phyloP scores from a whole-genome alignment of 2,888 invertebrate genomes.

The Clanis bilineata region DNA sequence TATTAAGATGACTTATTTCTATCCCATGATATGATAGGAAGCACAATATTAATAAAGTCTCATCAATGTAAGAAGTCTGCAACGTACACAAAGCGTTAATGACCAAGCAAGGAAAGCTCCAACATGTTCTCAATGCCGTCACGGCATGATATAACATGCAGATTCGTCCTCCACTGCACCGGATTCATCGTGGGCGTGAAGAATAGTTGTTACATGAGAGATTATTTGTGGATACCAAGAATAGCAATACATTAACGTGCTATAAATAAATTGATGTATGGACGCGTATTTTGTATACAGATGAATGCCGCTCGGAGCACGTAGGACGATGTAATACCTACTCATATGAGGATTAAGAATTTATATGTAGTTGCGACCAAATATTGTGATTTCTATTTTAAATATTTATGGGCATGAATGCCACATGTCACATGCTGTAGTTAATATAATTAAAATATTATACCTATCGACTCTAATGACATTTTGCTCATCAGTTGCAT shows the following conservation, averaged over 20 bases:
- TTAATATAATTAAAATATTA: no score
- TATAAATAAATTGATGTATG: slow-evolving; percentile 37
- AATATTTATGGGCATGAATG: no score
- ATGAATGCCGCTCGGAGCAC: not conserved
- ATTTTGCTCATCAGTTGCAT: no score
- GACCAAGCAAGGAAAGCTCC: no score
- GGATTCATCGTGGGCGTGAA: slow-evolving; percentile 23
- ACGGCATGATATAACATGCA: not conserved
- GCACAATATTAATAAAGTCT: not conserved
- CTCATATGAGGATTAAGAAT: not conserved
- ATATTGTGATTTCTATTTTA: no score
- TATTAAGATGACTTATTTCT: no score
- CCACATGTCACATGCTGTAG: no score
- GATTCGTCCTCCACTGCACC: not conserved
- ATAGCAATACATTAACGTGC: slow-evolving; percentile 34
- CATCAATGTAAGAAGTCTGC: not conserved
- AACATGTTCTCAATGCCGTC: not conserved
- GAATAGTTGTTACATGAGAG: slow-evolving; percentile 41
- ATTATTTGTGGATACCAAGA: slow-evolving; percentile 38
- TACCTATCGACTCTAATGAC: no score
- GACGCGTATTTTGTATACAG: not conserved
- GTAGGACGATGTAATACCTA: not conserved
- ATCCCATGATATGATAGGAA: no score
- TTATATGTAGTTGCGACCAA: not conserved
- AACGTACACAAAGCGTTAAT: not conserved